phyloP scores from a whole-genome alignment of 37 sponge, comb jelly and placozoan species.

The Cliona cf. orientalis region DNA sequence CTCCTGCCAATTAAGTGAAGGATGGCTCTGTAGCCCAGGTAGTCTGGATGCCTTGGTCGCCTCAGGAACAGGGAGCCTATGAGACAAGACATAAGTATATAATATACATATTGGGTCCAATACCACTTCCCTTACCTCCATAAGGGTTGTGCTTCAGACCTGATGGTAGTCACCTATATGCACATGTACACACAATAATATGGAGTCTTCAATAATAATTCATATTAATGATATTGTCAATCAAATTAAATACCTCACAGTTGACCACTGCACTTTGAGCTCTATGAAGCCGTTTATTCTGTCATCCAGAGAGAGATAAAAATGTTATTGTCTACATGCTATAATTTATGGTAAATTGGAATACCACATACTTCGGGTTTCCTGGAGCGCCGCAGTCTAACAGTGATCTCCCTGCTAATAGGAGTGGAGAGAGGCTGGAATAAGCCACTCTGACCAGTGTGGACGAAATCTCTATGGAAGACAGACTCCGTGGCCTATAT shows the following conservation, averaged over 20 bases:
- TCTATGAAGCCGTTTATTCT: conserved; percentile 40
- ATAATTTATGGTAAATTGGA: conserved; percentile 12
- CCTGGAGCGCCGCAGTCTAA: conserved; percentile 30
- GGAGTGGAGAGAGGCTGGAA: conserved; percentile 67
- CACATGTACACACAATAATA: neutral
- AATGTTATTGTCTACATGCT: neutral
- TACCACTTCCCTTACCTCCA: too few relatives aligned
- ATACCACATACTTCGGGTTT: conserved; percentile 22
- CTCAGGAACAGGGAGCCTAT: neutral
- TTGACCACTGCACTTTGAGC: conserved; percentile 26
- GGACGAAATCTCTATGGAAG: conserved; percentile 55
- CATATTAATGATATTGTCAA: neutral
- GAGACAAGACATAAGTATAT: too few relatives aligned
- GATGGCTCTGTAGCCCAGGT: neutral
- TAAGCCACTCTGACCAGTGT: neutral
- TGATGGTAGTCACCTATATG: too few relatives aligned
- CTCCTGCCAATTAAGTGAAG: too few relatives aligned
- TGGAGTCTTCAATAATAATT: too few relatives aligned
- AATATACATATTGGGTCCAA: too few relatives aligned
- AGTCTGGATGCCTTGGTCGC: neutral
- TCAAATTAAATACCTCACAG: conserved; percentile 4
- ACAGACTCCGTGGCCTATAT: conserved; percentile 51
- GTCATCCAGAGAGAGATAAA: neutral
- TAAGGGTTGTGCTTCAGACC: too few relatives aligned
- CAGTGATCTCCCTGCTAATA: conserved; percentile 22